A percentile compares a stretch with the other conserved stretches of the same genome.
phyloP scores from a whole-genome alignment of 2,888 invertebrate genomes.

The Polia nebulosa region DNA sequence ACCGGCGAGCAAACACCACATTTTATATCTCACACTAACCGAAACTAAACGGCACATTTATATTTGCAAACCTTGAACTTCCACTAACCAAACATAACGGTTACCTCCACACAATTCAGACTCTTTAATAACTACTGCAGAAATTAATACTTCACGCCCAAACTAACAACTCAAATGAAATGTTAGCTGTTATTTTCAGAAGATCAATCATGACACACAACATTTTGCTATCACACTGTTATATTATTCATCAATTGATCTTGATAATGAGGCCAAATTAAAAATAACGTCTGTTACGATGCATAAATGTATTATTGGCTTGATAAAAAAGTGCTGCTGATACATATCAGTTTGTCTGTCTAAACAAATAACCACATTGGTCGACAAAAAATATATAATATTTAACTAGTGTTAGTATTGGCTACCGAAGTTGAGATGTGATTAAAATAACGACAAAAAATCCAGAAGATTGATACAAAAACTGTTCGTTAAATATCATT shows the following conservation, averaged over 20 bases:
- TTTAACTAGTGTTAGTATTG: conserved; percentile 67
- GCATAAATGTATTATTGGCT: conserved; percentile 61
- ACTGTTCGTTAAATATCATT: conserved; percentile 49
- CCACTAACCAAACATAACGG: conserved; percentile 63
- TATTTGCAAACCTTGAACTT: conserved; percentile 71
- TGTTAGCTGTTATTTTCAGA: conserved; percentile 47
- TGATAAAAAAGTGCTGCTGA: conserved; percentile 71
- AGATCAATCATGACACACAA: conserved; percentile 65
- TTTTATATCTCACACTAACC: conserved; percentile 67
- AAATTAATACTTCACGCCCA: conserved; percentile 44
- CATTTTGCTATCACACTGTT: conserved; percentile 66
- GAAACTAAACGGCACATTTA: conserved; percentile 71
- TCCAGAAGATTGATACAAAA: conserved; percentile 40
- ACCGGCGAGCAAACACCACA: conserved; percentile 70
- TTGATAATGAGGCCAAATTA: conserved; percentile 74
- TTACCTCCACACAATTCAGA: conserved; percentile 53
- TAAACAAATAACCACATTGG: conserved; percentile 77
- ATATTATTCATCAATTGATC: conserved; percentile 69
- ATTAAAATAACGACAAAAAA: conserved; percentile 61
- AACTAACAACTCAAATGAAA: conserved; percentile 40
- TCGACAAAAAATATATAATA: conserved; percentile 70
- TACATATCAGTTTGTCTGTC: conserved; percentile 76
- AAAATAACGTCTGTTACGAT: conserved; percentile 72
- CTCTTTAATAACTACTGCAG: conserved; percentile 51
- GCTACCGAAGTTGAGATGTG: conserved; percentile 64